Base-by-base conservation (phyloP, 2,888 invertebrate species). In the Thysanoteuthis rhombus region DNA sequence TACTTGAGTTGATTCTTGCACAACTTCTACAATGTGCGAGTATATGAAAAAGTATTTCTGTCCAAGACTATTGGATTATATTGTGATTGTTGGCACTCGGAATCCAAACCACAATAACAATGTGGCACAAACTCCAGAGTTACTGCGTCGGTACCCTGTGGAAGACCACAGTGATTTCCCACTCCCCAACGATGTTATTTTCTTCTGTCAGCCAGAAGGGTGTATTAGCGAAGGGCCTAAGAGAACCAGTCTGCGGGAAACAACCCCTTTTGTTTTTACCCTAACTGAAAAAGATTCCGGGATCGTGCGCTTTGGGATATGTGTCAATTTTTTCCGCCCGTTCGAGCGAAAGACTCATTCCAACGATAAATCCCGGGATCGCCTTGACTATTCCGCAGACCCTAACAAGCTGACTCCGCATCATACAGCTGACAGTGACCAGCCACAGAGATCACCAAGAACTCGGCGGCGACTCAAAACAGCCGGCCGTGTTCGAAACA, bases 141-240 rank as follows among this genome's bases (percentile, higher is more conserved):
- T 99, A 93, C 97, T 99, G 93, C 98, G 99, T 39, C 98, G 97
- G 32, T 99, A 99, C 97, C 99, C 99, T 1, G 98, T 99, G 42
- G 98, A 99, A 95, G 99, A 99, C 97, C 99, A 99, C 97, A 98
- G 98, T 93, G 99, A 99, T 97, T 99, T 99, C 97, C 98, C 99
- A 0, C 97, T 99, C 96, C 99, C 99, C 0, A 97, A 99, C 96
- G 99, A 99, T 97, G 99, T 99, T 98, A 99, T 99, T 45, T 99
- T 99, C 97, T 99, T 99, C 97, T 99, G 99, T 97, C 99, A 99
- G 97, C 99, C 99, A 2, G 99, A 99, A 97, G 99, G 99, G 93
- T 99, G 99, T 97, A 98, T 97, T 93, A 97, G 97, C 94, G 98
- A 99, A 94, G 99, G 99, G 32, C 99, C 99, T 19, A 98, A 98